Conservation (phyloP, 2,888 invertebrate species). For the Helicoverpa assulta region DNA sequence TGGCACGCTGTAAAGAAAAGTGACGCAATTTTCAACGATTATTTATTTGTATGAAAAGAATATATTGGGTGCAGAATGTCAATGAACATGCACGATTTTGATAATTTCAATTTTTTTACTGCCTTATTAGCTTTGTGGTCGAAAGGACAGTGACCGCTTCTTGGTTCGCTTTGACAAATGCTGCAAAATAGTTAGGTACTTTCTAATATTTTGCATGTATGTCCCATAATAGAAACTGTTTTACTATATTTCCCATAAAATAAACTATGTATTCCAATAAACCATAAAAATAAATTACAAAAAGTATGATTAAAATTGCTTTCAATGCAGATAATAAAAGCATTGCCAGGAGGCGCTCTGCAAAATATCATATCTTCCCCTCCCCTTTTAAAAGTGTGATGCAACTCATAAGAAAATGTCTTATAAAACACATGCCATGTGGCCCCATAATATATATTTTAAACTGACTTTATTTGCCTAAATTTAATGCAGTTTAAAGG, state of each 20-base stretch:
- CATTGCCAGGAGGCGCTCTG: conserved; percentile 66
- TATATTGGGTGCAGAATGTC: conserved; percentile 41
- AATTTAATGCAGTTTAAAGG: conserved; percentile 88
- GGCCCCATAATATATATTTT: conserved; percentile 84
- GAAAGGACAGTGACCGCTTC: too few species aligned
- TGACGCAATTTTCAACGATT: conserved; percentile 63
- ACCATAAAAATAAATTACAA: conserved; percentile 53
- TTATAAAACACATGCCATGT: conserved; percentile 84
- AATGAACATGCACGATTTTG: not conserved
- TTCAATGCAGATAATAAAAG: conserved; percentile 59
- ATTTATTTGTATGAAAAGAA: conserved; percentile 49
- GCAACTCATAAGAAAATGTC: conserved; percentile 80
- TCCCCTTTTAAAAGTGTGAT: conserved; percentile 74
- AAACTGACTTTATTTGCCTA: conserved; percentile 83
- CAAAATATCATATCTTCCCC: conserved; percentile 76
- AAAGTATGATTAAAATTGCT: conserved; percentile 61
- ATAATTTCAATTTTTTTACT: conserved; percentile 2
- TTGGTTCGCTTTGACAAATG: too few species aligned
- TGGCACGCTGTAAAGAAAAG: conserved; percentile 64
- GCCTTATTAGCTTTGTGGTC: not conserved
- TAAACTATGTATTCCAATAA: conserved; percentile 3
- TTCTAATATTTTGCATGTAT: too few species aligned
- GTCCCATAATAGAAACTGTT: not conserved
- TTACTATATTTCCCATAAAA: not conserved
- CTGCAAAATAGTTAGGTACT: too few species aligned